Evolutionary conservation across 2,797 vertebrate genomes (phyloP), one percentile per base, ranked within the genome.

Genomic region (Acanthornis magna): DNA sequence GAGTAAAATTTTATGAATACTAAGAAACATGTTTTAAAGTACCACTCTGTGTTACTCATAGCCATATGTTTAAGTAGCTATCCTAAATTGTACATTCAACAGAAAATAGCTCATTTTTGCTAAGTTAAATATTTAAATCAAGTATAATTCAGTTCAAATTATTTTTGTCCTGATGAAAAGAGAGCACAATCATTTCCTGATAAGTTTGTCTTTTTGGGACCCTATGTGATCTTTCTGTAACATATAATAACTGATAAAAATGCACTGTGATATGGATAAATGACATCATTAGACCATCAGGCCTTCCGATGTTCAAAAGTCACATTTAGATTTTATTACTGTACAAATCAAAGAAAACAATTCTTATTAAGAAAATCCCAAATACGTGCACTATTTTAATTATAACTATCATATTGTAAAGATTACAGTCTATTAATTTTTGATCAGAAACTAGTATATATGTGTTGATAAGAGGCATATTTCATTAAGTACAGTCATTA

Each of bases 301-400:
- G 8, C 5, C 20, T 67, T 85, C 68, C 7, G n/a, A 18, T 61
- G 30, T n/a, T 17, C 38, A 75, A 77, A 68, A 62, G 7, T 4
- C 6, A 60, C 0, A 2, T 80, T 82, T 40, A 55, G 11, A 53
- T 76, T 76, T 82, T 68, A 73, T 65, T 45, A 26, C 22, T 47
- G 29, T 5, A 36, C 11, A 63, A 73, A 68, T 38, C 2, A 53
- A 84, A 42, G 30, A 36, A 61, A 40, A 15, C 27, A 19, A 10
- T 10, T 57, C 10, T 27, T 82, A 17, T 11, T 25, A 10, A 68
- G 50, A 78, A 10, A 2, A 0, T 0, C 1, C 6, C 2, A 45
- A 47, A 47, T 36, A 62, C 13, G 8, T 71, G 16, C 7, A 48
- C 47, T 61, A 19, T 86, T 74, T 79, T 60, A 66, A 43, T 12